A percentile compares a stretch with the other conserved stretches of the same genome.
These are phyloP conservation scores for Caenorhabditis sp. DNA, from an alignment of 2,888 invertebrate genomes.

Conservation along the genomic window DNA sequence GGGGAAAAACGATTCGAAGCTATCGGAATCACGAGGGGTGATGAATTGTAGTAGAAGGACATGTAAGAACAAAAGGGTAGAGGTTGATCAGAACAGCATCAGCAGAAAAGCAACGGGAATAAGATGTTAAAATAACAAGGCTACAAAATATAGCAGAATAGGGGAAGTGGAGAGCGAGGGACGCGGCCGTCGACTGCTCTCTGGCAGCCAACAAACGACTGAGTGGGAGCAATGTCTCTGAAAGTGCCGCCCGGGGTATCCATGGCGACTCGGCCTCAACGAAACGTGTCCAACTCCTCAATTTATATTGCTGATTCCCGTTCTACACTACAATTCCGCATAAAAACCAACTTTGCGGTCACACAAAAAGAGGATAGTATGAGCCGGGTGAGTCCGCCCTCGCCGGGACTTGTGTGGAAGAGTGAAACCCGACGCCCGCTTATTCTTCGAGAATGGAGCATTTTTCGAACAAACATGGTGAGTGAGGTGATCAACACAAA, in stretches of 20 bases:
- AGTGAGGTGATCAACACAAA: constrained; percentile 55
- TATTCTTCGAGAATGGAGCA: constrained; percentile 56
- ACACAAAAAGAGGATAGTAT: constrained; percentile 47
- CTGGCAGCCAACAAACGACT: constrained; percentile 11
- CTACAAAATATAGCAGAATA: too few species aligned
- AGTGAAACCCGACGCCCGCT: constrained; percentile 51
- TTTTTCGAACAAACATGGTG: constrained; percentile 61
- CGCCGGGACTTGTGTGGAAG: neutral
- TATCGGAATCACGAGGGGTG: too few species aligned
- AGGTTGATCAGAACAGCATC: too few species aligned
- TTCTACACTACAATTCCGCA: neutral
- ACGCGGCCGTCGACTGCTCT: too few species aligned
- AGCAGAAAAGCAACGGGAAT: too few species aligned
- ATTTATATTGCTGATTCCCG: too few species aligned
- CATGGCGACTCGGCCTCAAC: constrained; percentile 32
- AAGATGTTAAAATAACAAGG: too few species aligned
- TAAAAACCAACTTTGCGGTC: constrained; percentile 6
- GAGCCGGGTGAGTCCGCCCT: constrained; percentile 7
- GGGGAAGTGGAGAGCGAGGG: too few species aligned
- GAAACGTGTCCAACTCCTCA: too few species aligned
- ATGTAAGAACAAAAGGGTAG: too few species aligned
- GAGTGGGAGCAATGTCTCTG: constrained; percentile 7
- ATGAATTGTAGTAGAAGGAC: too few species aligned
- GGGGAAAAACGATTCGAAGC: too few species aligned
- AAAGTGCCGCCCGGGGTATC: constrained; percentile 42